phyloP scores from a whole-genome alignment of 2,113 vertebrate species.

The Cryptomyrus ogoouensis region DNA sequence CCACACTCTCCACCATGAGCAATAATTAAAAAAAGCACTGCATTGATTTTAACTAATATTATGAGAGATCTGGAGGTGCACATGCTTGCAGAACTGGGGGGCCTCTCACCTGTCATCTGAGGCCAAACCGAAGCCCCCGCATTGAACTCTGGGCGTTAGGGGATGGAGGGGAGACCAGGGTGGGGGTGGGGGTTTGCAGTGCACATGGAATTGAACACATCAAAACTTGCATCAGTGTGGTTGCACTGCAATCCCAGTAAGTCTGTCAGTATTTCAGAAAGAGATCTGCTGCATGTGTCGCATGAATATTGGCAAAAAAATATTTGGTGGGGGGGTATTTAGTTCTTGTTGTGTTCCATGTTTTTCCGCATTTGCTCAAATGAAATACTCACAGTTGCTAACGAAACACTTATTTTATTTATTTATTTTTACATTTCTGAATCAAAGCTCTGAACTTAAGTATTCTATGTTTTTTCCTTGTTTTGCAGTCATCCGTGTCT shows the following conservation, averaged over 20 bases:
- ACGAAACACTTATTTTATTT: neutral
- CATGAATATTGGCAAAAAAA: constrained; percentile 21
- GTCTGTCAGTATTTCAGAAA: constrained; percentile 45
- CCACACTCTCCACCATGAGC: constrained; percentile 99
- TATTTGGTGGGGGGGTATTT: neutral
- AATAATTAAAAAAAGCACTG: constrained; percentile 99
- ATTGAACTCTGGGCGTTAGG: constrained; percentile 59
- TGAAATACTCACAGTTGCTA: constrained; percentile 12
- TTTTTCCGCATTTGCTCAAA: constrained; percentile 32
- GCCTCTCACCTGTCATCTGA: constrained; percentile 68
- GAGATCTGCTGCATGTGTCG: constrained; percentile 28
- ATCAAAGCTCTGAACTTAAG: neutral
- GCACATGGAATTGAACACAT: constrained; percentile 67
- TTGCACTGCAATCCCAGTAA: constrained; percentile 61
- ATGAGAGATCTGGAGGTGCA: constrained; percentile 98
- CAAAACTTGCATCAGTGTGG: constrained; percentile 65
- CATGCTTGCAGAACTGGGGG: constrained; percentile 91
- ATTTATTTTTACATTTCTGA: neutral
- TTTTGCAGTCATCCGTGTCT: neutral
- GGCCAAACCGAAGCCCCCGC: constrained; percentile 61
- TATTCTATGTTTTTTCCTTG: neutral
- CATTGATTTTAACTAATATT: constrained; percentile 99
- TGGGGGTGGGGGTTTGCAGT: constrained; percentile 39
- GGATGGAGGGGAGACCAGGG: constrained; percentile 22
- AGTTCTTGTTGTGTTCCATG: constrained; percentile 15